These are phyloP conservation scores for Dendrolimus houi DNA, from an alignment of 2,888 invertebrate genomes.

Conservation along the genomic window DNA sequence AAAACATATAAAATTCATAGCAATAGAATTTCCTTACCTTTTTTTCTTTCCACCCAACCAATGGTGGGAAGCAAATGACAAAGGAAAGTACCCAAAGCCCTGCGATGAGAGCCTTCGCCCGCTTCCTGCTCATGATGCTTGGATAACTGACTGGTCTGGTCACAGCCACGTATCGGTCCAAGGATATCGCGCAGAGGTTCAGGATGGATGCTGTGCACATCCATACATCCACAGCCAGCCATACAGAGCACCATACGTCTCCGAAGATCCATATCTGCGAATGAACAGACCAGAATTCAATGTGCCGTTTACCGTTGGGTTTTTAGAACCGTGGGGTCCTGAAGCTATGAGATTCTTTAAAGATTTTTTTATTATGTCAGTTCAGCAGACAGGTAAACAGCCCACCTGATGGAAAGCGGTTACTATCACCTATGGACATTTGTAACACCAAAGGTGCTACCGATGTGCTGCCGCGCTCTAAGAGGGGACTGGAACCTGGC, in stretches of 20 bases:
- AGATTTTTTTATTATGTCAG: background rate
- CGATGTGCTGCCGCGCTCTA: too few species aligned
- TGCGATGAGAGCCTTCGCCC: conserved; percentile 91
- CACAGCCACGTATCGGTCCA: conserved; percentile 97
- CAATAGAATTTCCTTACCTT: conserved; percentile 37
- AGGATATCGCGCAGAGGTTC: conserved; percentile 95
- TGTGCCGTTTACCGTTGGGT: too few species aligned
- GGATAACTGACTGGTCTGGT: conserved; percentile 97
- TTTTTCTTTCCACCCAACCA: conserved; percentile 92
- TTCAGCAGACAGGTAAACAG: background rate
- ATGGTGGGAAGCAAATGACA: conserved; percentile 96
- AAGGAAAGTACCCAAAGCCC: conserved; percentile 97
- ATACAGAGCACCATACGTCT: conserved; percentile 95
- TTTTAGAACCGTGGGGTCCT: too few species aligned
- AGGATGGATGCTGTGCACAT: conserved; percentile 98
- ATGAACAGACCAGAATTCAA: background rate
- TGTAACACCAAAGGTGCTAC: too few species aligned
- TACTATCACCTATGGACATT: too few species aligned
- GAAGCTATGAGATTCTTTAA: background rate
- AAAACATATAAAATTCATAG: too few species aligned
- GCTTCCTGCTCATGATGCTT: conserved; percentile 89
- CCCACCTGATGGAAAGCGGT: background rate
- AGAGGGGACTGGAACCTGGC: too few species aligned
- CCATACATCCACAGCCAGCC: conserved; percentile 98
- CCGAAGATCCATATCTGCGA: conserved; percentile 97